phyloP scores from a whole-genome alignment of 2,888 invertebrate genomes.

The Platycnemis pennipes region DNA sequence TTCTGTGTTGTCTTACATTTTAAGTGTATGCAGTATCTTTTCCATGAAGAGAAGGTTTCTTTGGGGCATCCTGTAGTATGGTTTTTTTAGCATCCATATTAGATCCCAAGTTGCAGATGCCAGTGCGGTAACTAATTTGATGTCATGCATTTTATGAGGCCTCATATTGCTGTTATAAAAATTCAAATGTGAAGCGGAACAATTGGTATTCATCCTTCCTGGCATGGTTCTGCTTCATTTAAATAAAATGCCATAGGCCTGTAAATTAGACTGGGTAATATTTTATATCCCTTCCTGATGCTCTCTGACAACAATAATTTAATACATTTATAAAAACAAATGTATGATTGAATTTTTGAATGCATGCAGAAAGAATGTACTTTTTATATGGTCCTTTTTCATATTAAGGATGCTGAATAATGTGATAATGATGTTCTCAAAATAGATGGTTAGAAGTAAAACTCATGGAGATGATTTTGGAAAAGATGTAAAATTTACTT shows the following conservation, averaged over 20 bases:
- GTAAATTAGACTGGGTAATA: background rate
- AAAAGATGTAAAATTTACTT: too few relatives aligned
- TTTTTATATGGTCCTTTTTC: background rate
- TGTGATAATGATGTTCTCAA: background rate
- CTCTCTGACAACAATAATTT: background rate
- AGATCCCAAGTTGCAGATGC: background rate
- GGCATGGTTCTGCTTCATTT: background rate
- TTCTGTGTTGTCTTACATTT: background rate
- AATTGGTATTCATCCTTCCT: background rate
- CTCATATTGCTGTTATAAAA: background rate
- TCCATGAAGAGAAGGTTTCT: background rate
- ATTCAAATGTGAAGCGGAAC: background rate
- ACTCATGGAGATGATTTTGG: background rate
- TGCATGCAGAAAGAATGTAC: background rate
- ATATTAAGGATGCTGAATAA: background rate
- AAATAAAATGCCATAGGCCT: background rate
- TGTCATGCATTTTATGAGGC: background rate
- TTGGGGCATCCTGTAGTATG: background rate
- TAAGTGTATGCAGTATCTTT: background rate
- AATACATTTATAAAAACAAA: background rate
- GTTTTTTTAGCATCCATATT: slow-evolving; percentile 36
- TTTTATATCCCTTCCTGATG: background rate
- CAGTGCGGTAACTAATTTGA: background rate
- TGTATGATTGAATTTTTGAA: background rate
- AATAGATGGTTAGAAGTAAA: background rate